phyloP scores from a whole-genome alignment of 2,113 vertebrate genomes.

The Salvelinus alpinus region DNA sequence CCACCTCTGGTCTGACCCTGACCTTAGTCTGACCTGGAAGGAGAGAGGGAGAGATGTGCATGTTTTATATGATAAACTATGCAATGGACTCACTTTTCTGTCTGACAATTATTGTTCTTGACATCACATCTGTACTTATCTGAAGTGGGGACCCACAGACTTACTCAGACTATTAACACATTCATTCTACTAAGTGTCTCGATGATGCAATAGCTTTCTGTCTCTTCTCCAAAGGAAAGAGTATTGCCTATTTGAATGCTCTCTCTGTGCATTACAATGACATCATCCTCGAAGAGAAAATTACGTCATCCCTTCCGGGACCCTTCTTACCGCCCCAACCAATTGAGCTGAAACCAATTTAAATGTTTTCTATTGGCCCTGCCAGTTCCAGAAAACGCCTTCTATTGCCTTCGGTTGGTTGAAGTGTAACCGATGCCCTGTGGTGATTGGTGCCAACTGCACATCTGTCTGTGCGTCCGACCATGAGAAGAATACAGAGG shows the following conservation, averaged over 20 bases:
- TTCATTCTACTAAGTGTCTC: not conserved
- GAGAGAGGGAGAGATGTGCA: no score
- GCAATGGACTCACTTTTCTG: no score
- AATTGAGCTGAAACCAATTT: slow-evolving; percentile 8
- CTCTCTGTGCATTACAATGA: slow-evolving; percentile 45
- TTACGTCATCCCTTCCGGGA: slow-evolving; percentile 67
- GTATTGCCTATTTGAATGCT: slow-evolving; percentile 10
- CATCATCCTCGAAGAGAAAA: slow-evolving; percentile 60
- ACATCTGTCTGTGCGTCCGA: slow-evolving; percentile 12
- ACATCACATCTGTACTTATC: not conserved
- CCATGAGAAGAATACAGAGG: not conserved
- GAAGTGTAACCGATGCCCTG: slow-evolving; percentile 1
- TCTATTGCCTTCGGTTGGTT: slow-evolving; percentile 46
- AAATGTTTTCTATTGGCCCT: slow-evolving; percentile 28
- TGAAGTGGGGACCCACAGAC: not conserved
- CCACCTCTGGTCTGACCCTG: no score
- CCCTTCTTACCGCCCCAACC: slow-evolving; percentile 26
- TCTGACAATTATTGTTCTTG: no score
- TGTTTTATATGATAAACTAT: no score
- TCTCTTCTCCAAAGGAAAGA: not conserved
- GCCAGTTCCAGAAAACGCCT: slow-evolving; percentile 35
- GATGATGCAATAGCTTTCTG: not conserved
- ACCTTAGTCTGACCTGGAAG: no score
- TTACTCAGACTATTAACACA: not conserved
- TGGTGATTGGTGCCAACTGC: slow-evolving; percentile 34